Percentiles rank a stretch among this genome's conserved stretches.
Evolutionary conservation across 2,797 vertebrate genomes (phyloP).

Genomic region (Protosalanx chinensis): DNA sequence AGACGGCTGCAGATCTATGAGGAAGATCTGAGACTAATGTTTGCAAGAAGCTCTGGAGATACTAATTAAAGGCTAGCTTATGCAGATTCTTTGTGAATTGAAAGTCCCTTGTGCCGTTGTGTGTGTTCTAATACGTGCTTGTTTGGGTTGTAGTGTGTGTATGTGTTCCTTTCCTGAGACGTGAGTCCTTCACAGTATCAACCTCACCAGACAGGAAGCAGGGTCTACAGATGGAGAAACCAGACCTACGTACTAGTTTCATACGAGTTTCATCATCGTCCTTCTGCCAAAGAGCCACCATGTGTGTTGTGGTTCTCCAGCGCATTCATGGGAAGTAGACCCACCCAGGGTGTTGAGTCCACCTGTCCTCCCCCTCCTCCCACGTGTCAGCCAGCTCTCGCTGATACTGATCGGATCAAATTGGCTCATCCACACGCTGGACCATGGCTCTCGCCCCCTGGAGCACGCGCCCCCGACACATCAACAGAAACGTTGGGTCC

Average conservation of each 20-base stretch:
- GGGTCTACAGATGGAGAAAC: too few species aligned
- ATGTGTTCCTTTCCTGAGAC: not conserved
- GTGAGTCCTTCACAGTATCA: too few species aligned
- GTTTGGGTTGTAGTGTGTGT: not conserved
- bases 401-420: not conserved
- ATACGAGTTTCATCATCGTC: constrained; percentile 55
- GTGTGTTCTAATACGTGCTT: constrained; percentile 3
- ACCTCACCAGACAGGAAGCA: too few species aligned
- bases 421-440: not conserved
- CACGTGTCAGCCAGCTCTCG: not conserved
- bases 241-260: constrained; percentile 36
- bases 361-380: not conserved
- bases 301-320: not conserved
- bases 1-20: constrained; percentile 40
- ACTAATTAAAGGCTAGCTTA: not conserved
- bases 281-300: not conserved
- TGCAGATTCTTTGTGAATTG: not conserved
- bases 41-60: not conserved
- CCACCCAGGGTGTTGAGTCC: not conserved
- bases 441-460: not conserved
- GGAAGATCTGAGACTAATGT: not conserved
- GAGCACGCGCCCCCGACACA: too few species aligned
- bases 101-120: not conserved
- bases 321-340: not conserved
- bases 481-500: too few species aligned